Evolutionary conservation across 2,888 invertebrate species (phyloP).

Genomic region (Atethmia centrago): DNA sequence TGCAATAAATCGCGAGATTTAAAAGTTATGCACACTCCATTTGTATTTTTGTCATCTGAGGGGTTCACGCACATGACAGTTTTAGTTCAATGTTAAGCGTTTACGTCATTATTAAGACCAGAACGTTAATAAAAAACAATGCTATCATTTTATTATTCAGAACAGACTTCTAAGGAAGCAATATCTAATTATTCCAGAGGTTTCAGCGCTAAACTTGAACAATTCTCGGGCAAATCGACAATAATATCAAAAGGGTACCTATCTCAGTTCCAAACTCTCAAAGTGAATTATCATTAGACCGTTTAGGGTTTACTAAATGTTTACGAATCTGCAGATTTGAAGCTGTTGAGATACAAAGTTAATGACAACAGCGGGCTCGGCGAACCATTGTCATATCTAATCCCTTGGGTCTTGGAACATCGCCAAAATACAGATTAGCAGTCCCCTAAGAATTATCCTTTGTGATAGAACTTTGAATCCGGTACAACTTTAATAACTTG

Average conservation of each 20-base stretch:
- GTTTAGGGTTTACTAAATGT: constrained; percentile 52
- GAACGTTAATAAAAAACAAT: background rate
- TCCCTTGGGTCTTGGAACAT: constrained; percentile 78
- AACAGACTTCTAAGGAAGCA: constrained; percentile 8
- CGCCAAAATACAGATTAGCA: constrained; percentile 85
- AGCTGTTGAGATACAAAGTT: constrained; percentile 65
- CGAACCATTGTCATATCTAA: constrained; percentile 74
- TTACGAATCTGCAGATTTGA: constrained; percentile 54
- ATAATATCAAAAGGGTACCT: constrained; percentile 44
- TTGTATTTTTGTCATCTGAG: background rate
- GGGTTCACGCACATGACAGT: no score
- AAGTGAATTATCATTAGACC: constrained; percentile 47
- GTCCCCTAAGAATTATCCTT: constrained; percentile 78
- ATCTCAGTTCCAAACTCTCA: constrained; percentile 38
- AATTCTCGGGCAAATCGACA: constrained; percentile 44
- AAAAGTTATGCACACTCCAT: background rate
- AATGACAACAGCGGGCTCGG: constrained; percentile 68
- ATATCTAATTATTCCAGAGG: constrained; percentile 29
- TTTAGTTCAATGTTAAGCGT: background rate
- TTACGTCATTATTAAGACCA: background rate
- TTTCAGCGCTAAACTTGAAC: constrained; percentile 23
- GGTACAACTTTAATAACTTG: constrained; percentile 66
- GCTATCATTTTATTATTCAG: constrained; percentile 15
- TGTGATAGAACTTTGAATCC: constrained; percentile 69
- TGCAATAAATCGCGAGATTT: background rate